Percentiles rank a stretch among this genome's conserved stretches.
phyloP scores from a whole-genome alignment of 92 coral and sea anemone genomes.

The Galaxea fascicularis region DNA sequence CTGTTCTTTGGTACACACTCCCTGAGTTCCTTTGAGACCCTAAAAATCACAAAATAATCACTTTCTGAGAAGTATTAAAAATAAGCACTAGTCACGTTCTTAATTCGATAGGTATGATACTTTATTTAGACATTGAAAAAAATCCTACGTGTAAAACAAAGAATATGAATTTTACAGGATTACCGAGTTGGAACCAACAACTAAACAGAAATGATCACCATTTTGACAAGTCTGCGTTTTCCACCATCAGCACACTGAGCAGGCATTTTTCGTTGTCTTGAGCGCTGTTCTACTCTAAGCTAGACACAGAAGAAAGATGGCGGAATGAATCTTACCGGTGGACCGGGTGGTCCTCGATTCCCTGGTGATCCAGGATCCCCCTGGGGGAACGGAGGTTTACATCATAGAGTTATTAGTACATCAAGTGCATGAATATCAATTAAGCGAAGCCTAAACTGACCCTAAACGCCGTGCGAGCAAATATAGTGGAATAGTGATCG shows the following conservation, averaged over 20 bases:
- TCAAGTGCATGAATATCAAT: neutral
- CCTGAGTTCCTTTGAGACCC: constrained; percentile 38
- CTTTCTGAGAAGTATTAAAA: neutral
- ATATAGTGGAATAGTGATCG: no score
- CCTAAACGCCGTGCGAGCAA: no score
- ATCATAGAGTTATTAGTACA: neutral
- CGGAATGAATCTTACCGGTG: constrained; percentile 2
- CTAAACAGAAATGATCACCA: no score
- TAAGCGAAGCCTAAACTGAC: neutral
- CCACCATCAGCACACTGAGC: no score
- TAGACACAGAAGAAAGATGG: neutral
- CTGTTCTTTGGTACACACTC: constrained; percentile 42
- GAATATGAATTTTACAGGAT: no score
- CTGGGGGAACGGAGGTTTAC: neutral
- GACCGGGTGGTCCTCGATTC: constrained; percentile 10
- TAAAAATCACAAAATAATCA: neutral
- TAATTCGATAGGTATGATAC: no score
- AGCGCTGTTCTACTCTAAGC: no score
- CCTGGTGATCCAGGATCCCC: constrained; percentile 33
- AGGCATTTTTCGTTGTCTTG: no score
- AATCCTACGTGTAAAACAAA: neutral
- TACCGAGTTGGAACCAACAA: no score
- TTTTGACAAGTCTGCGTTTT: no score
- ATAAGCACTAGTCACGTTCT: neutral
- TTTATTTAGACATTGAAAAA: neutral